phyloP scores from a whole-genome alignment of 2,113 vertebrate genomes.

The Montifringilla adamsi region DNA sequence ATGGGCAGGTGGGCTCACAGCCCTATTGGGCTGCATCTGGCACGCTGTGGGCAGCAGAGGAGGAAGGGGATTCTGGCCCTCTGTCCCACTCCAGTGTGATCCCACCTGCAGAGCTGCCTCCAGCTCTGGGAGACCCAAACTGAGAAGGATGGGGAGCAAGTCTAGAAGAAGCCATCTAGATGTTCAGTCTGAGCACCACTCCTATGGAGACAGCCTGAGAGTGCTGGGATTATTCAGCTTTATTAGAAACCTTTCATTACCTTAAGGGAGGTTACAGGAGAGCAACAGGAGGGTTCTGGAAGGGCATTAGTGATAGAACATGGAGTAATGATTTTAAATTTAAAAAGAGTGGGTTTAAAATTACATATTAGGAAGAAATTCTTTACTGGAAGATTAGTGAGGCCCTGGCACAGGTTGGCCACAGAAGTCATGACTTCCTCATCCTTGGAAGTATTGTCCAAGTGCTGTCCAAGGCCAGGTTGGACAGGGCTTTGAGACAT shows the following conservation, averaged over 20 bases:
- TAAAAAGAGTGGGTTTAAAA: background rate
- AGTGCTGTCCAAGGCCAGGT: background rate
- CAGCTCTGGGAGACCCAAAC: background rate
- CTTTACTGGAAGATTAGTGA: background rate
- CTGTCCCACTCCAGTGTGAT: background rate
- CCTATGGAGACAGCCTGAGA: background rate
- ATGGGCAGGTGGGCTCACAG: background rate
- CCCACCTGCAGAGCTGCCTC: background rate
- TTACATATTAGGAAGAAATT: background rate
- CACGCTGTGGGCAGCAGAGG: accelerated
- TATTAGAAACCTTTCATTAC: background rate
- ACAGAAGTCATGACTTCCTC: background rate
- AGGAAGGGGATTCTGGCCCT: background rate
- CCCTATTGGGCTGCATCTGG: background rate
- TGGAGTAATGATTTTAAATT: background rate
- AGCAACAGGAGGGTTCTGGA: background rate
- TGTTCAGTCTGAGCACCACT: background rate
- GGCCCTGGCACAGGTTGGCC: background rate
- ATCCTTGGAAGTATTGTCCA: background rate
- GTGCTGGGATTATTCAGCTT: background rate
- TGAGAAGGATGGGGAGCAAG: background rate
- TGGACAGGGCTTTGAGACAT: background rate
- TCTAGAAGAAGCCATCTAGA: background rate
- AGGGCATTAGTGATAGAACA: background rate
- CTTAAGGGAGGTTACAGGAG: background rate